A percentile compares a stretch with the other conserved stretches of the same genome.
Evolutionary conservation across 1,140 invertebrate genomes (phyloP).

Genomic region (Sesamia nonagrioides): DNA sequence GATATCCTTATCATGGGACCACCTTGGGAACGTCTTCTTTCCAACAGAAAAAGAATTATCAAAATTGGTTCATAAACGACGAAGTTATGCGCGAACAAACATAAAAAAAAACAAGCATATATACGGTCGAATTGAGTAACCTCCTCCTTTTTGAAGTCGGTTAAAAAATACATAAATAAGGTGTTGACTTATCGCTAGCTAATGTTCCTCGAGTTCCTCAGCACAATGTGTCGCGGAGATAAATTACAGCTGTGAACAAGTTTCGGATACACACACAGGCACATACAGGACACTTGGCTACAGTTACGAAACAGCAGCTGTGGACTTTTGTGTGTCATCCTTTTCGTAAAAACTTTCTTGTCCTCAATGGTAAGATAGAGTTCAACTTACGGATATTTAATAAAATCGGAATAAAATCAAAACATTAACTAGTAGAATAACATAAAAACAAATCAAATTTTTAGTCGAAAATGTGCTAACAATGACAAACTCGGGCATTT

Average conservation of each 20-base stretch:
- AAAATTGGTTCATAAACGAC: too few species aligned
- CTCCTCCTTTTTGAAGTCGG: too few species aligned
- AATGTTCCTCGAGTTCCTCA: background rate
- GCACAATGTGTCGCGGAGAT: background rate
- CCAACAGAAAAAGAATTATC: too few species aligned
- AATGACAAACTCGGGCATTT: too few species aligned
- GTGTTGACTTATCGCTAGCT: background rate
- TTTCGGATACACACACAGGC: background rate
- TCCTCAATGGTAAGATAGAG: background rate
- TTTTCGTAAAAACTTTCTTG: background rate
- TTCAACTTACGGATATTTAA: background rate
- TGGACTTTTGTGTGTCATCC: background rate
- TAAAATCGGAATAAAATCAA: background rate
- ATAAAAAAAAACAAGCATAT: too few species aligned
- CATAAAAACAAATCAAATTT: too few species aligned
- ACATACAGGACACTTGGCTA: background rate
- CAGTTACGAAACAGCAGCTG: background rate
- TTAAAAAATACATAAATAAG: background rate
- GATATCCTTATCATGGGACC: too few species aligned
- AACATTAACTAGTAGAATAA: too few species aligned
- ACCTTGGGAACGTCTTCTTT: too few species aligned
- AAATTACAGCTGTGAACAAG: conserved; percentile 5
- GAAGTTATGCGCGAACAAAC: too few species aligned
- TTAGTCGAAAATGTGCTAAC: too few species aligned
- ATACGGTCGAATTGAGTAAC: too few species aligned